These are phyloP conservation scores for Platysteira castanea DNA, from an alignment of 2,113 vertebrate genomes.

Conservation along the genomic window DNA sequence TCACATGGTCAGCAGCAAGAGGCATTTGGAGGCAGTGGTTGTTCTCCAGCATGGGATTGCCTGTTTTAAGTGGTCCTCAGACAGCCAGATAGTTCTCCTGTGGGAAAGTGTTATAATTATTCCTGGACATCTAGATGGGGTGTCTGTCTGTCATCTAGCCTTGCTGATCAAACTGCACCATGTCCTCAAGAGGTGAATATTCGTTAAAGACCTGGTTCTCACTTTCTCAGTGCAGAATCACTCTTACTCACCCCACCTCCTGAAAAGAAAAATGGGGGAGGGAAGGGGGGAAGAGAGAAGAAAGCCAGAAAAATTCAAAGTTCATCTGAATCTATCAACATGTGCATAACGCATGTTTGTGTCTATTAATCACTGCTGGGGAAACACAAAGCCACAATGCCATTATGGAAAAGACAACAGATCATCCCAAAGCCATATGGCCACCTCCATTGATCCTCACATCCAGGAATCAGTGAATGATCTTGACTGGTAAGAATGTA, in stretches of 20 bases:
- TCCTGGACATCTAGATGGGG: background rate
- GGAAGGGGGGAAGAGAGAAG: background rate
- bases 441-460: slow-evolving; percentile 49
- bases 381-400: slow-evolving; percentile 44
- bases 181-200: background rate
- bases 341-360: slow-evolving; percentile 57
- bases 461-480: slow-evolving; percentile 58
- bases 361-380: slow-evolving; percentile 63
- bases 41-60: background rate
- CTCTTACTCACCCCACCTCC: background rate
- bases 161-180: background rate
- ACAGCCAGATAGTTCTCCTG: background rate
- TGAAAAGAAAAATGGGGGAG: background rate
- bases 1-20: background rate
- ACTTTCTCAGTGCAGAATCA: background rate
- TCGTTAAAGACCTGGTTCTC: background rate
- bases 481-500: slow-evolving; percentile 58
- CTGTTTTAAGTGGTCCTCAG: background rate
- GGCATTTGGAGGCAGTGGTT: background rate
- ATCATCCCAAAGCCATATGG: slow-evolving; percentile 62
- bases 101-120: background rate
- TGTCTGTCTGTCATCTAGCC: background rate
- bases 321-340: slow-evolving; percentile 56
- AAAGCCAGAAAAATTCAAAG: slow-evolving; percentile 46
- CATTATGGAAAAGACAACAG: slow-evolving; percentile 63